Conservation (phyloP, 2,888 invertebrate genomes). For the Latrodectus hesperus region DNA sequence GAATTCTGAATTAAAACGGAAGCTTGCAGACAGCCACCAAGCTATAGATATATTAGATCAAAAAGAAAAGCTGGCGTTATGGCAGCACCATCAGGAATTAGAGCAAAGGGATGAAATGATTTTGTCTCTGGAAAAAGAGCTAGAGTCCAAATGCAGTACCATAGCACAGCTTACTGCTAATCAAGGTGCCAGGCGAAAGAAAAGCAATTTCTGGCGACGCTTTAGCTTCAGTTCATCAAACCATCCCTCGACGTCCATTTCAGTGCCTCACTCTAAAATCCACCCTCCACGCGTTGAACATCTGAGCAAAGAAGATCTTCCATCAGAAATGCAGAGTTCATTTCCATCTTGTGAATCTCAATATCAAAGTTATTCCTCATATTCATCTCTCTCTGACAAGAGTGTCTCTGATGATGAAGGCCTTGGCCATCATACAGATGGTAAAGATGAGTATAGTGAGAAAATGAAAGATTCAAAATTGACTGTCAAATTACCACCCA, state of each 20-base stretch:
- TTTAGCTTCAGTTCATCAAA: constrained; percentile 46
- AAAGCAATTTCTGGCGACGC: constrained; percentile 49
- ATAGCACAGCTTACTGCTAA: constrained; percentile 18
- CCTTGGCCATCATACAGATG: constrained; percentile 27
- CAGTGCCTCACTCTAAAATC: constrained; percentile 15
- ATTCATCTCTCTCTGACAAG: constrained; percentile 62
- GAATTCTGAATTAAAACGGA: constrained; percentile 47
- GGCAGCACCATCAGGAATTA: constrained; percentile 66
- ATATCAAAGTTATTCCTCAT: constrained; percentile 59
- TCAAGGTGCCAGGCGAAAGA: constrained; percentile 18
- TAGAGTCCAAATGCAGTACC: constrained; percentile 44
- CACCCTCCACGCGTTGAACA: constrained; percentile 41
- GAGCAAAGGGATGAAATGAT: constrained; percentile 52
- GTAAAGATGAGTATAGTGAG: not conserved
- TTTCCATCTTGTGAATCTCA: constrained; percentile 52
- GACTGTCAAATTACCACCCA: constrained; percentile 41
- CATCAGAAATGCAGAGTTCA: constrained; percentile 59
- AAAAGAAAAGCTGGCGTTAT: constrained; percentile 57
- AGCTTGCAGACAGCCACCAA: constrained; percentile 52
- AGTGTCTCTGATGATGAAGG: constrained; percentile 63
- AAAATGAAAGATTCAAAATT: not conserved
- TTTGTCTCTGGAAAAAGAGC: constrained; percentile 49
- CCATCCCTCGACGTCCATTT: constrained; percentile 23
- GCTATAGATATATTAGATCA: constrained; percentile 59
- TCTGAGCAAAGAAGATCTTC: constrained; percentile 55